These are phyloP conservation scores for Drosophila subquinaria DNA, from an alignment of 2,888 invertebrate genomes.

Conservation along the genomic window DNA sequence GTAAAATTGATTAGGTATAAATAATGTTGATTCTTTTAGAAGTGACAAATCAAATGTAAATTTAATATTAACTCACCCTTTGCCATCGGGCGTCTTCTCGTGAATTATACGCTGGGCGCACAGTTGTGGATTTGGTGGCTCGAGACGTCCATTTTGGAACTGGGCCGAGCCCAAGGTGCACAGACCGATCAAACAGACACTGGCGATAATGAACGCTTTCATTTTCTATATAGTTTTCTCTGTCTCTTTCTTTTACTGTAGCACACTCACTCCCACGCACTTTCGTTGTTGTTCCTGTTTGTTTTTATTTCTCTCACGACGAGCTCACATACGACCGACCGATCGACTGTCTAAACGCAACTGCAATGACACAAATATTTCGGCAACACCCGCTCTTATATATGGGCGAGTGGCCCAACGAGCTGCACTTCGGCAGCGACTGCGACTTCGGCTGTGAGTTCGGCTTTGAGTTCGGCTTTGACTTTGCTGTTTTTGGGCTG, in stretches of 20 bases:
- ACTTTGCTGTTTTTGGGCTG: slow-evolving; percentile 11
- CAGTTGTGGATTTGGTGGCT: slow-evolving; percentile 91
- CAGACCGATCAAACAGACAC: slow-evolving; percentile 85
- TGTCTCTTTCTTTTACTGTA: slow-evolving; percentile 27
- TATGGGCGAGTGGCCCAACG: slow-evolving; percentile 53
- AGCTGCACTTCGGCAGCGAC: slow-evolving; percentile 20
- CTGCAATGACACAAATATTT: slow-evolving; percentile 84
- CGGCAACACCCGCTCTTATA: slow-evolving; percentile 83
- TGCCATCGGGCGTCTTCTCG: slow-evolving; percentile 90
- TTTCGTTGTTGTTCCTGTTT: slow-evolving; percentile 62
- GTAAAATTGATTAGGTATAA: neutral
- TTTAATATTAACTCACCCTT: slow-evolving; percentile 85
- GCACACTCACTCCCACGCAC: slow-evolving; percentile 65
- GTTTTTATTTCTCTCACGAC: slow-evolving; percentile 34
- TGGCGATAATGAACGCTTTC: slow-evolving; percentile 85
- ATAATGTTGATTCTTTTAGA: neutral
- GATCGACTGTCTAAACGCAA: slow-evolving; percentile 61
- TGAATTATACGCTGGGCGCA: slow-evolving; percentile 91
- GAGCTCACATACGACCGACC: slow-evolving; percentile 53
- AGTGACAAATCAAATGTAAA: neutral
- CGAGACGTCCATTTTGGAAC: slow-evolving; percentile 91
- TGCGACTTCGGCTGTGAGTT: slow-evolving; percentile 2
- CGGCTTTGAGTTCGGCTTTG: slow-evolving; percentile 9
- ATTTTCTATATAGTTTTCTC: slow-evolving; percentile 61
- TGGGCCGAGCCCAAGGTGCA: slow-evolving; percentile 87